These are phyloP conservation scores for Thymelicus acteon DNA, from an alignment of 2,888 invertebrate species.

Conservation along the genomic window DNA sequence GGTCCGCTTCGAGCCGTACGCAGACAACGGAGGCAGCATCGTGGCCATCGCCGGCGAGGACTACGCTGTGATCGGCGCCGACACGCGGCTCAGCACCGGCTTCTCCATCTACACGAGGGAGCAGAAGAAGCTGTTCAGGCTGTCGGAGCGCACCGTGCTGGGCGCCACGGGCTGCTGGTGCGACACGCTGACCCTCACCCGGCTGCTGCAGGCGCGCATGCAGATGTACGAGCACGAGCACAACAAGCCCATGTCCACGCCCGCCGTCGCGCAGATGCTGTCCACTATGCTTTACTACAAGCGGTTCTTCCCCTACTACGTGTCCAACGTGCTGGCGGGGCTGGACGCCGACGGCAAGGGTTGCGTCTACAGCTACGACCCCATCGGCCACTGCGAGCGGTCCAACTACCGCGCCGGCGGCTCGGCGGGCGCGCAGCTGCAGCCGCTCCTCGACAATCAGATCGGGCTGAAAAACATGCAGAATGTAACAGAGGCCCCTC, in stretches of 20 bases:
- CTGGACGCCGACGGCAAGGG: constrained; percentile 97
- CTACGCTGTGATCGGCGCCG: constrained; percentile 97
- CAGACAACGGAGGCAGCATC: constrained; percentile 91
- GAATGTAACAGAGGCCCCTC: constrained; percentile 85
- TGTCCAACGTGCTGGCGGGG: constrained; percentile 97
- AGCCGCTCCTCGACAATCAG: constrained; percentile 98
- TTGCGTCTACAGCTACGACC: constrained; percentile 98
- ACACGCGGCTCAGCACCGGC: constrained; percentile 96
- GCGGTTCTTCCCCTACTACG: constrained; percentile 99
- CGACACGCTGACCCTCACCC: constrained; percentile 95
- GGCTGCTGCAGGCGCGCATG: constrained; percentile 93
- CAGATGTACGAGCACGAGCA: constrained; percentile 98
- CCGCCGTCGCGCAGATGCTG: constrained; percentile 97
- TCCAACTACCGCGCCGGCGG: constrained; percentile 95
- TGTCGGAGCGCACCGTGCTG: constrained; percentile 94
- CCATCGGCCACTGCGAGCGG: constrained; percentile 97
- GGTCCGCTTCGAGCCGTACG: constrained; percentile 80
- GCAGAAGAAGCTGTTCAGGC: constrained; percentile 93
- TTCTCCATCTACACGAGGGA: constrained; percentile 95
- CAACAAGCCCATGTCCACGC: constrained; percentile 95
- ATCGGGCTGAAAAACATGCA: constrained; percentile 95
- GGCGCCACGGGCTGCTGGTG: constrained; percentile 99
- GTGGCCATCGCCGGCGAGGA: constrained; percentile 98
- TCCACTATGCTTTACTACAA: constrained; percentile 98
- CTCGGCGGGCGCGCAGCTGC: constrained; percentile 94